Percentiles rank a stretch among this genome's conserved stretches.
Evolutionary conservation across 1,140 invertebrate species (phyloP).

Genomic region (Eupristina koningsbergeri): DNA sequence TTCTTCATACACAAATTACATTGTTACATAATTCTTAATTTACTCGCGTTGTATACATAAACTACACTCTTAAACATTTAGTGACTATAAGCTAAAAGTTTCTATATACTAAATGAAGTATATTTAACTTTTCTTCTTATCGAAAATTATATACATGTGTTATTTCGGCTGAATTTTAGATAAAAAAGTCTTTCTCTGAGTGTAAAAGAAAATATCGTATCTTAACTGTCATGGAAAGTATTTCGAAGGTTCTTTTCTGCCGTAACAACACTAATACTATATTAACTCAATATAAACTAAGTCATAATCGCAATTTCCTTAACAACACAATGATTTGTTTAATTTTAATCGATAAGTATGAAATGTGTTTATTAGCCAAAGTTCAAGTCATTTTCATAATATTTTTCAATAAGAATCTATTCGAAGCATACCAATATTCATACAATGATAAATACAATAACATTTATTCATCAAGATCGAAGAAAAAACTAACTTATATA

Average conservation of each 20-base stretch:
- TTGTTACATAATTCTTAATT: not conserved
- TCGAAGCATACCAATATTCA: not conserved
- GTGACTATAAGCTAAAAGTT: slow-evolving; percentile 4
- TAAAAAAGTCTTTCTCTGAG: not conserved
- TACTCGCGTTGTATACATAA: slow-evolving; percentile 1
- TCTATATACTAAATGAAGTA: slow-evolving; percentile 13
- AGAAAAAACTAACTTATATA: not conserved
- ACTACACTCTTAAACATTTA: not conserved
- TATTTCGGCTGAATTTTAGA: slow-evolving; percentile 4
- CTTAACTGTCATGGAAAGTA: slow-evolving; percentile 47
- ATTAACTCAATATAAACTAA: not conserved
- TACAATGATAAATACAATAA: not conserved
- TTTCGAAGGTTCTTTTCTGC: not conserved
- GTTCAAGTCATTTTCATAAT: no score
- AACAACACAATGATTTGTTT: not conserved
- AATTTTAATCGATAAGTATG: not conserved
- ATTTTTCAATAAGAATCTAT: not conserved
- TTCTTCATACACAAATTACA: not conserved
- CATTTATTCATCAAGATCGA: not conserved
- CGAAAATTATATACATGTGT: slow-evolving; percentile 21
- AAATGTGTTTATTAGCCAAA: not conserved
- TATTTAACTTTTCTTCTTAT: not conserved
- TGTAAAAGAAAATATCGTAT: not conserved
- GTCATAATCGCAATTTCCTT: not conserved
- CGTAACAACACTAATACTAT: slow-evolving; percentile 8